A percentile compares a stretch with the other conserved stretches of the same genome.
Evolutionary conservation across 2,888 invertebrate species (phyloP).

Genomic region (Tachina grossa): DNA sequence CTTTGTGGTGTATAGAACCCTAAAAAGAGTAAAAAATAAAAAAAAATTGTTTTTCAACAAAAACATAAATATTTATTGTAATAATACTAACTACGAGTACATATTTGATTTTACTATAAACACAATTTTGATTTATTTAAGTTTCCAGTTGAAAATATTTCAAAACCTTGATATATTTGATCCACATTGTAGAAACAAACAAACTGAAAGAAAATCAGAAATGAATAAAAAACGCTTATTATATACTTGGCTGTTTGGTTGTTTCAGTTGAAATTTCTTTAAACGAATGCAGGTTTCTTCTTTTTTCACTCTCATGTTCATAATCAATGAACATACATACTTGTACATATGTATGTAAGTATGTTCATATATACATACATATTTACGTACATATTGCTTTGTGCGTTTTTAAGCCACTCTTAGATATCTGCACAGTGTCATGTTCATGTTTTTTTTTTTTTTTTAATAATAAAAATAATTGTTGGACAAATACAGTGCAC

Average conservation of each 20-base stretch:
- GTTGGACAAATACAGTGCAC: constrained; percentile 64
- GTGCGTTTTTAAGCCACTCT: constrained; percentile 23
- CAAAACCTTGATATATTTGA: neutral
- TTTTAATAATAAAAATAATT: constrained; percentile 46
- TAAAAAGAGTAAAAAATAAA: too few relatives aligned
- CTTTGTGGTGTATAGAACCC: too few relatives aligned
- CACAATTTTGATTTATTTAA: too few relatives aligned
- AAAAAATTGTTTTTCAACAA: too few relatives aligned
- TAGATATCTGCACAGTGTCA: constrained; percentile 28
- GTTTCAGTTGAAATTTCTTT: constrained; percentile 37
- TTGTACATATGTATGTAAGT: too few relatives aligned
- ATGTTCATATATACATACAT: neutral
- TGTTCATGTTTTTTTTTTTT: constrained; percentile 20
- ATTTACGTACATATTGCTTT: neutral
- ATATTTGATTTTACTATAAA: too few relatives aligned
- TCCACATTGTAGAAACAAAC: constrained; percentile 3
- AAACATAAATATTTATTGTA: too few relatives aligned
- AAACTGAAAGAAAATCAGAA: constrained; percentile 16
- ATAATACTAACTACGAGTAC: too few relatives aligned
- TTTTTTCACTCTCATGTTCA: constrained; percentile 11
- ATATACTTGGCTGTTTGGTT: constrained; percentile 30
- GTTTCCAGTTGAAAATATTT: too few relatives aligned
- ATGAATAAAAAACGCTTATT: constrained; percentile 35
- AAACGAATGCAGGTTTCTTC: constrained; percentile 47
- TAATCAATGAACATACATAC: neutral